Conservation (phyloP, 2,113 vertebrate genomes). For the Calyptommatus sinebrachiatus region DNA sequence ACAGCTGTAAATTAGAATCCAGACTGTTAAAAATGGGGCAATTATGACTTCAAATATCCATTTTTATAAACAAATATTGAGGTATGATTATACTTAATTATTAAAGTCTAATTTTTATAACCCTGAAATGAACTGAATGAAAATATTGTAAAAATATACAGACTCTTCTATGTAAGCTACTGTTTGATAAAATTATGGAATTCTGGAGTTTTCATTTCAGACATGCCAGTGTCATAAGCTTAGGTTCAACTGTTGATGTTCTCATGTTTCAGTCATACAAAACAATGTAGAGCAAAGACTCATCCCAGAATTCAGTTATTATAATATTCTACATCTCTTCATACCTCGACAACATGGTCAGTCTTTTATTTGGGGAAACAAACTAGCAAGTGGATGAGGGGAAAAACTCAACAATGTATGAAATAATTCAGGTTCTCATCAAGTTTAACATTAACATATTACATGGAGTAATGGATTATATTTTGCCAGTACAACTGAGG, state of each 20-base stretch:
- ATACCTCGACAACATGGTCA: no score
- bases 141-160: neutral
- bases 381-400: no score
- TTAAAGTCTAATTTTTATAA: neutral
- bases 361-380: no score
- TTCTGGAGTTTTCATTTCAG: neutral
- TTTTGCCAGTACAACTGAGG: no score
- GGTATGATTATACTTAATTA: neutral
- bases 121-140: neutral
- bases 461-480: no score
- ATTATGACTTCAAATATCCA: conserved; percentile 26
- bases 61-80: conserved; percentile 17
- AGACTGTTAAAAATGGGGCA: conserved; percentile 2
- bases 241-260: neutral
- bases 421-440: no score
- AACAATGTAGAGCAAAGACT: neutral
- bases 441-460: no score
- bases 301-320: neutral
- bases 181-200: neutral
- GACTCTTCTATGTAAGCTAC: neutral
- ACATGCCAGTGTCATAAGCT: neutral
- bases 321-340: no score
- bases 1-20: neutral
- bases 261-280: neutral
- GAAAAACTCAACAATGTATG: no score